Percentiles rank a stretch among this genome's conserved stretches.
phyloP scores from a whole-genome alignment of 1,140 invertebrate species.

The Trichomalopsis sarcophagae region DNA sequence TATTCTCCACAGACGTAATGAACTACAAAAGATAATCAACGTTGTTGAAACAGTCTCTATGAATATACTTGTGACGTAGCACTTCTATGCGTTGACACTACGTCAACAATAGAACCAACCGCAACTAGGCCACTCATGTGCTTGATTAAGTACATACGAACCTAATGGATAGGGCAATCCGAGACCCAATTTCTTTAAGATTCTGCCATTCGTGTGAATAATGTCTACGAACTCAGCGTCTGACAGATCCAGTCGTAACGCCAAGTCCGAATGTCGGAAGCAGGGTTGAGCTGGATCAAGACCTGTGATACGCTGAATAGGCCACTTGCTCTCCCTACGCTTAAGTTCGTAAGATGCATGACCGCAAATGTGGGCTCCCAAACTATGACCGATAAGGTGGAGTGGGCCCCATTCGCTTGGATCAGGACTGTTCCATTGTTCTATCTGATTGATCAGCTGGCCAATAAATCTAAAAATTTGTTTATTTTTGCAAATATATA shows the following conservation, averaged over 20 bases:
- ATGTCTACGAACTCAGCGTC: constrained; percentile 82
- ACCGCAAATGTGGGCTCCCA: constrained; percentile 25
- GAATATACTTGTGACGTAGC: not conserved
- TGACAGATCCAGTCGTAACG: constrained; percentile 74
- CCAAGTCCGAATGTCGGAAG: constrained; percentile 72
- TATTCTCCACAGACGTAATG: not conserved
- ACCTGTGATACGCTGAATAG: constrained; percentile 71
- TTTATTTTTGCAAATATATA: not conserved
- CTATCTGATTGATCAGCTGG: not conserved
- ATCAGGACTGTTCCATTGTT: not conserved
- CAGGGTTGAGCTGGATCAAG: constrained; percentile 81
- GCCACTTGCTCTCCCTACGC: not conserved
- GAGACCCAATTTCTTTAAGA: not conserved
- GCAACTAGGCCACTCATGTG: too few species aligned
- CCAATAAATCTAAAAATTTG: not conserved
- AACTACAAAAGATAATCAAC: not conserved
- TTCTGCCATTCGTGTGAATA: constrained; percentile 76
- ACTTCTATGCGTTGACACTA: too few species aligned
- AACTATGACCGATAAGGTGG: constrained; percentile 21
- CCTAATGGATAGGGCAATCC: not conserved
- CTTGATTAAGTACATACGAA: not conserved
- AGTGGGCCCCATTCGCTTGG: constrained; percentile 12
- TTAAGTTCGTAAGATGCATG: constrained; percentile 2
- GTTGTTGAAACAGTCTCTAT: not conserved
- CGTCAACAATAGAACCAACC: too few species aligned